Base-by-base conservation (phyloP, 2,888 invertebrate genomes). In the Ormyrus nitidulus region DNA sequence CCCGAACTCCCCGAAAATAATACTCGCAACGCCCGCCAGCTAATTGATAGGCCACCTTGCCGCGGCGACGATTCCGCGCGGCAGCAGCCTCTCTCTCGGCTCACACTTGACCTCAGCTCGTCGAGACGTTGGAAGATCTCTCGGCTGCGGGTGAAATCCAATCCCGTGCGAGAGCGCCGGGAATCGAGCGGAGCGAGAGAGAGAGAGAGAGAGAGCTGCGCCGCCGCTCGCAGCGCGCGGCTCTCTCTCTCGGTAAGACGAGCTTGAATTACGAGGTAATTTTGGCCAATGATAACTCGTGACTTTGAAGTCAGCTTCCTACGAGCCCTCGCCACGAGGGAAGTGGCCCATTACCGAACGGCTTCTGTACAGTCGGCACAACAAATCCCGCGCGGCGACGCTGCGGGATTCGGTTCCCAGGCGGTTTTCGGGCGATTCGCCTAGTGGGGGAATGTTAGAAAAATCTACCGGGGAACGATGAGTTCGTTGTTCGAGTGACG, bases 291-390 rank as follows among this genome's bases (percentile, higher is more conserved):
- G 89, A 90, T 89, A 88, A 90, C 89, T 89, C 87, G 88, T 90
- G 90, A 90, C 90, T 90, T 90, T 90, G 89, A 90, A 89, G 89
- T 87, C 87, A 86, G 86, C 89, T 89, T 89, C 89, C 89, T 89
- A 89, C 89, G 87, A 89, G 86, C 87, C 80, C 83, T 85, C 88
- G 86, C 80, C 34, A 4, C 83, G 87, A 88, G 88, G 90, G 90
- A 90, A 90, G 90, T 90, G 84, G 87, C 86, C 88, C 87, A 90
- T 90, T 90, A 90, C 86, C 84, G 85, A 86, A 85, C 86, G 85
- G 85, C 86, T 84, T 88, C 86, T 85, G 90, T 89, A 89, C 90
- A 89, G 89, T 89, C 89, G 86, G 84, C 83, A 84, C 87, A 85
- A 86, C 85, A 88, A 88, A 86, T 86, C 83, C 83, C 80, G 74